These are phyloP conservation scores for Bombus impatiens DNA, from an alignment of 1,140 invertebrate species.

Conservation along the genomic window DNA sequence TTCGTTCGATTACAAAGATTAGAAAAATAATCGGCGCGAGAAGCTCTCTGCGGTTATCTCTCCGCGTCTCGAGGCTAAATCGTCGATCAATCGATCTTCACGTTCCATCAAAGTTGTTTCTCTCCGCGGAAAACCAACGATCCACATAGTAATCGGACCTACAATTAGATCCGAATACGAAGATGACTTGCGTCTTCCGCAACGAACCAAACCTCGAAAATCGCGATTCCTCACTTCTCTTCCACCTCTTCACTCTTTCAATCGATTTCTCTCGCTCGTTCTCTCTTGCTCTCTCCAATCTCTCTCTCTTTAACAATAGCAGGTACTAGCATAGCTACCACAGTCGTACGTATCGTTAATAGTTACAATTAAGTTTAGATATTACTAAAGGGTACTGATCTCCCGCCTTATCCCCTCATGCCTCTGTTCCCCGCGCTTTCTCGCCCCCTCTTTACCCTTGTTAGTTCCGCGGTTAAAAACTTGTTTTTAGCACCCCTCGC, in stretches of 20 bases:
- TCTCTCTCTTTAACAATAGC: slow-evolving; percentile 80
- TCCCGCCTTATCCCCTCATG: slow-evolving; percentile 62
- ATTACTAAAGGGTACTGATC: slow-evolving; percentile 77
- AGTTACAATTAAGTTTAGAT: slow-evolving; percentile 81
- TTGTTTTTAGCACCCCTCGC: slow-evolving; percentile 55
- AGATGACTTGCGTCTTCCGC: background rate
- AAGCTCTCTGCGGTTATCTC: background rate
- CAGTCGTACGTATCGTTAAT: slow-evolving; percentile 83
- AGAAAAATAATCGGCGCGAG: slow-evolving; percentile 46
- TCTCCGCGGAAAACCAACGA: background rate
- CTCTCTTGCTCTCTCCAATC: slow-evolving; percentile 6
- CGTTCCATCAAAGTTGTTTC: background rate
- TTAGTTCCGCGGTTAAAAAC: slow-evolving; percentile 65
- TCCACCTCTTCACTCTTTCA: background rate
- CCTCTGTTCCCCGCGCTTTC: slow-evolving; percentile 7
- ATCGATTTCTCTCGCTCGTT: slow-evolving; percentile 1
- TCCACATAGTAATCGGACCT: background rate
- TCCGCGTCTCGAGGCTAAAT: slow-evolving; percentile 26
- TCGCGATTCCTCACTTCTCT: background rate
- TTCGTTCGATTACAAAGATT: slow-evolving; percentile 52
- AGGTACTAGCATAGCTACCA: slow-evolving; percentile 83
- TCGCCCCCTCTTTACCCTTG: slow-evolving; percentile 48
- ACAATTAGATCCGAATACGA: background rate
- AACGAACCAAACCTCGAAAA: slow-evolving; percentile 7
- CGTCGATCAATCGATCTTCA: background rate